phyloP scores from a whole-genome alignment of 2,888 invertebrate species.

The Patella depressa region DNA sequence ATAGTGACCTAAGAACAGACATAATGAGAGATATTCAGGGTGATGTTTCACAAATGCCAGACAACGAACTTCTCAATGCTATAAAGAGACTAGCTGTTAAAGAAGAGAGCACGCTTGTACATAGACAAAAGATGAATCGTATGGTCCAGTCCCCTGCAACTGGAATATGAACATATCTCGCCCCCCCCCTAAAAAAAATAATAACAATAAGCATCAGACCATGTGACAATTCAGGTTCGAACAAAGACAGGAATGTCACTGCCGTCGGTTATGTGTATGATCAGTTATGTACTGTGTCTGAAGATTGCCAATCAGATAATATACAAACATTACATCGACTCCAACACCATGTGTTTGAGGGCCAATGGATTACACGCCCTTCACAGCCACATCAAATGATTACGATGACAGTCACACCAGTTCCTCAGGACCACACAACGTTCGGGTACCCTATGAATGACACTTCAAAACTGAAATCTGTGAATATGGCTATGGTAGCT shows the following conservation, averaged over 20 bases:
- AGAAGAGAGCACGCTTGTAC: too few relatives aligned
- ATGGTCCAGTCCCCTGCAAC: too few relatives aligned
- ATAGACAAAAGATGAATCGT: too few relatives aligned
- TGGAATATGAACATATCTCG: too few relatives aligned
- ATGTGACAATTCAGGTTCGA: background rate
- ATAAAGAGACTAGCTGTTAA: background rate
- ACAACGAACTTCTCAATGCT: background rate
- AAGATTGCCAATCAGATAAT: background rate
- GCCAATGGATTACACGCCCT: background rate
- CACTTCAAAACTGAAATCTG: conserved; percentile 6
- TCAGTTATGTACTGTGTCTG: background rate
- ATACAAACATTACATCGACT: background rate
- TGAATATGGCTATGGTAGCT: conserved; percentile 25
- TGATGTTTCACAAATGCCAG: background rate
- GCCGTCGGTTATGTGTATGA: background rate
- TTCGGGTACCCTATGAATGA: background rate
- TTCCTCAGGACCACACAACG: background rate
- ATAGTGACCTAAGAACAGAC: background rate
- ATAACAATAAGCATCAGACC: too few relatives aligned
- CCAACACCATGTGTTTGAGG: background rate
- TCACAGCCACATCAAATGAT: background rate
- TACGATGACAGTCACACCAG: background rate
- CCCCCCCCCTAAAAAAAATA: background rate
- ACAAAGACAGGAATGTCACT: background rate
- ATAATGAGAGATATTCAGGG: background rate